Conservation (phyloP, 1,140 invertebrate genomes). For the Sminthurinus signatus region DNA sequence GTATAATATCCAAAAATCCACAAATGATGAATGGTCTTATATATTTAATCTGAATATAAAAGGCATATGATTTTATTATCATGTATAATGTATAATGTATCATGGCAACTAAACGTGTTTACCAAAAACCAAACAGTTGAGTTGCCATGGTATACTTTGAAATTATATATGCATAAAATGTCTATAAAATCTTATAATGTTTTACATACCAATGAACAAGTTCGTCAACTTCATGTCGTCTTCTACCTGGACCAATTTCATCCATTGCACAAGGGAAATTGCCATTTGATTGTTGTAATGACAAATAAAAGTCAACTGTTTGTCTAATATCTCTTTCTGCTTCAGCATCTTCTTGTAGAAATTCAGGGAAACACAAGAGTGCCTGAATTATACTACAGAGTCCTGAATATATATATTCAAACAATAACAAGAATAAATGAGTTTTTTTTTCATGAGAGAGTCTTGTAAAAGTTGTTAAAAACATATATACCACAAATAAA, state of each 20-base stretch:
- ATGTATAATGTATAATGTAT: too few species aligned
- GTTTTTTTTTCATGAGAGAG: neutral
- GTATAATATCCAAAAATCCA: too few species aligned
- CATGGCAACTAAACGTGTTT: too few species aligned
- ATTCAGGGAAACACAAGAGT: constrained; percentile 58
- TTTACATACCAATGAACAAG: constrained; percentile 11
- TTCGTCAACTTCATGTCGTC: neutral
- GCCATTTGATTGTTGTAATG: constrained; percentile 56
- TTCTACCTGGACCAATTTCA: neutral
- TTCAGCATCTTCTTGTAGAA: constrained; percentile 51
- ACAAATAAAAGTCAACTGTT: constrained; percentile 56
- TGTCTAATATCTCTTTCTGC: constrained; percentile 52
- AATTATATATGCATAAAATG: too few species aligned
- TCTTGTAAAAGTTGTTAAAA: neutral
- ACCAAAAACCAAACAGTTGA: too few species aligned
- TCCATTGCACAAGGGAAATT: constrained; percentile 65
- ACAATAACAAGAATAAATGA: too few species aligned
- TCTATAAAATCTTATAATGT: too few species aligned
- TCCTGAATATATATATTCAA: constrained; percentile 52
- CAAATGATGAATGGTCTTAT: too few species aligned
- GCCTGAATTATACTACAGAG: constrained; percentile 56
- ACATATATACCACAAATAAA: too few species aligned
- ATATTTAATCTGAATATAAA: too few species aligned
- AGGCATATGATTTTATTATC: too few species aligned
- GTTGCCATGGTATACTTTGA: too few species aligned